Evolutionary conservation across 2,888 invertebrate species (phyloP).

Genomic region (Ormyrus rosae): DNA sequence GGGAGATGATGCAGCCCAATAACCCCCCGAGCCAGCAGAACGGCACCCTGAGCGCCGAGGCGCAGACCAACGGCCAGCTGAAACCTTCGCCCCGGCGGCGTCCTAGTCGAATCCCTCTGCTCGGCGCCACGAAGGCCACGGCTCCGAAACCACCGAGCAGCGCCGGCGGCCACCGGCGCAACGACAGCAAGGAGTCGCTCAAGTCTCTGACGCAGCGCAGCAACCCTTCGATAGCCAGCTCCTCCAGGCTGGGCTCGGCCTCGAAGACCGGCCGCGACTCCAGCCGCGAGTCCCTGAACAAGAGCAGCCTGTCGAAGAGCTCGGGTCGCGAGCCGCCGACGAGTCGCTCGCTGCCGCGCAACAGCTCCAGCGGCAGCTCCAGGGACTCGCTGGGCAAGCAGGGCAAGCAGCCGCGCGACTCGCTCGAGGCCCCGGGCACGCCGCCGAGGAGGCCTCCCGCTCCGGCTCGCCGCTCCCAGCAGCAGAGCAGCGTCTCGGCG

Average conservation of each 20-base stretch:
- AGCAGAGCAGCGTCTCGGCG: conserved; percentile 63
- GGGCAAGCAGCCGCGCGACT: conserved; percentile 70
- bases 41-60: not conserved
- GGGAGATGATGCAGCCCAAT: not conserved
- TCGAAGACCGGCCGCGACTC: conserved; percentile 63
- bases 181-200: conserved; percentile 72
- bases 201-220: conserved; percentile 63
- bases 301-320: conserved; percentile 57
- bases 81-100: conserved; percentile 76
- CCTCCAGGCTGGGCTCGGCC: not conserved
- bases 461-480: conserved; percentile 73
- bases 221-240: conserved; percentile 31
- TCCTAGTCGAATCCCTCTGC: conserved; percentile 86
- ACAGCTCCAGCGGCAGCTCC: conserved; percentile 64
- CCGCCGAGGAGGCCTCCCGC: conserved; percentile 73
- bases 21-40: conserved; percentile 27
- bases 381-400: conserved; percentile 70
- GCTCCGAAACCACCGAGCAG: conserved; percentile 79
- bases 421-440: conserved; percentile 68
- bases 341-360: conserved; percentile 68
- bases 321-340: conserved; percentile 48
- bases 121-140: conserved; percentile 77
- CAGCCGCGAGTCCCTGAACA: conserved; percentile 72
- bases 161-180: conserved; percentile 61
- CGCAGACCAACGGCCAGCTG: conserved; percentile 64